These are phyloP conservation scores for Nemoura dubitans DNA, from an alignment of 2,888 invertebrate genomes.

Conservation along the genomic window DNA sequence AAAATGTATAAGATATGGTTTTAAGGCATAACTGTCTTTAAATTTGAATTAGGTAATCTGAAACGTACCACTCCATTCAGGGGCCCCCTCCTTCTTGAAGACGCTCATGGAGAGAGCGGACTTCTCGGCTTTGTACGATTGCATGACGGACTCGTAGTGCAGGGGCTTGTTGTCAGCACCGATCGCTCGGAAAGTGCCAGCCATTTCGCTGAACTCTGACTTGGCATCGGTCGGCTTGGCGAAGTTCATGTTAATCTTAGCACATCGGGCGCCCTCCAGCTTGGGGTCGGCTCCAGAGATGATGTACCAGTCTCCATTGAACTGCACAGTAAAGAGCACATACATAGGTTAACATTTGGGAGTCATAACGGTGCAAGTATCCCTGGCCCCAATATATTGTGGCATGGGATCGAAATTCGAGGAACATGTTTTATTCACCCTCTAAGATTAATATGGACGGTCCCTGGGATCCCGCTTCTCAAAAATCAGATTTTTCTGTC, in stretches of 20 bases:
- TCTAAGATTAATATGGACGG: too few species aligned
- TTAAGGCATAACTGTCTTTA: too few species aligned
- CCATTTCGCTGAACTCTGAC: slow-evolving; percentile 19
- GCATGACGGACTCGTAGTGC: slow-evolving; percentile 40
- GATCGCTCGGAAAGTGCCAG: slow-evolving; percentile 38
- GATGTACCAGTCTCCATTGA: slow-evolving; percentile 45
- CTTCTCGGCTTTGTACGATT: slow-evolving; percentile 44
- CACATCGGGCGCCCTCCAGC: slow-evolving; percentile 34
- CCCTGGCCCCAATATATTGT: too few species aligned
- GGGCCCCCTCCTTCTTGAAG: slow-evolving; percentile 43
- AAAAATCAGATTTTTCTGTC: too few species aligned
- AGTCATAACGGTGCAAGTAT: too few species aligned
- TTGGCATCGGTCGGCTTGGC: not conserved
- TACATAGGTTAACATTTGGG: too few species aligned
- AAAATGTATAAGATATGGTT: too few species aligned
- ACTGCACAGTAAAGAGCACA: slow-evolving; percentile 19
- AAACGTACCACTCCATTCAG: slow-evolving; percentile 44
- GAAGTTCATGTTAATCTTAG: slow-evolving; percentile 38
- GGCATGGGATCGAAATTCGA: too few species aligned
- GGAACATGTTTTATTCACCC: too few species aligned
- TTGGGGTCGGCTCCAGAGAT: slow-evolving; percentile 35
- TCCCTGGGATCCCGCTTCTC: too few species aligned
- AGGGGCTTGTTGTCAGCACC: slow-evolving; percentile 36
- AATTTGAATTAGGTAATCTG: not conserved
- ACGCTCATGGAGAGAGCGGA: slow-evolving; percentile 42